These are phyloP conservation scores for Gobius niger DNA, from an alignment of 2,113 vertebrate species.

Conservation along the genomic window DNA sequence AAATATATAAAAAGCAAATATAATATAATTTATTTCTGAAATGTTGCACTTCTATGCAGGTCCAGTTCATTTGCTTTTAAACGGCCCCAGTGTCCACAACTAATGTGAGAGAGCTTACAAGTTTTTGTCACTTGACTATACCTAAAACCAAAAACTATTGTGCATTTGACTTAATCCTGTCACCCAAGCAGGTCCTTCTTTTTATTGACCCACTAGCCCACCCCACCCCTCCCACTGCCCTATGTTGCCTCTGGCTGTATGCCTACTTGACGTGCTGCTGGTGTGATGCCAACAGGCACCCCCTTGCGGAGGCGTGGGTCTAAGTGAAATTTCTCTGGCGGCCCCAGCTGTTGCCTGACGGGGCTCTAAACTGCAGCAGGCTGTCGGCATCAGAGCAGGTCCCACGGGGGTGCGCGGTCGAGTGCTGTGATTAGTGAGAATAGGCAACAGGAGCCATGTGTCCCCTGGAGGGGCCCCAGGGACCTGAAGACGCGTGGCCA, in stretches of 20 bases:
- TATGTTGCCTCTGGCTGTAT: constrained; percentile 8
- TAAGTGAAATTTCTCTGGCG: constrained; percentile 1
- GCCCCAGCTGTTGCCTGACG: constrained; percentile 62
- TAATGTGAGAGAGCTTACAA: no score
- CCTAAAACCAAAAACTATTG: no score
- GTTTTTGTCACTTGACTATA: no score
- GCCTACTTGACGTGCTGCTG: constrained; percentile 35
- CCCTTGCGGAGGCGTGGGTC: not conserved
- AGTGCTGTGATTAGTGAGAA: constrained; percentile 68
- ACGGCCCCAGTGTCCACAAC: no score
- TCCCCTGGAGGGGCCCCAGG: constrained; percentile 36
- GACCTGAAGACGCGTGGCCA: constrained; percentile 57
- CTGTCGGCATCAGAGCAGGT: constrained; percentile 58
- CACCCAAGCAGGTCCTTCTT: no score
- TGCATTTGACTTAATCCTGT: no score
- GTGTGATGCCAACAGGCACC: not conserved
- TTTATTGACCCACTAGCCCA: no score
- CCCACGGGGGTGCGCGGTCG: constrained; percentile 49
- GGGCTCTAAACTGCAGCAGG: constrained; percentile 40
- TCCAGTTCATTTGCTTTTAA: no score
- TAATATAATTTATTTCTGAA: no score
- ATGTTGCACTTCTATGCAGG: no score
- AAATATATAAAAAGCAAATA: no score
- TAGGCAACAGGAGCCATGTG: constrained; percentile 42
- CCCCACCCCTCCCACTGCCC: not conserved